Conservation (phyloP, 2,888 invertebrate genomes). For the Apamea sordens region DNA sequence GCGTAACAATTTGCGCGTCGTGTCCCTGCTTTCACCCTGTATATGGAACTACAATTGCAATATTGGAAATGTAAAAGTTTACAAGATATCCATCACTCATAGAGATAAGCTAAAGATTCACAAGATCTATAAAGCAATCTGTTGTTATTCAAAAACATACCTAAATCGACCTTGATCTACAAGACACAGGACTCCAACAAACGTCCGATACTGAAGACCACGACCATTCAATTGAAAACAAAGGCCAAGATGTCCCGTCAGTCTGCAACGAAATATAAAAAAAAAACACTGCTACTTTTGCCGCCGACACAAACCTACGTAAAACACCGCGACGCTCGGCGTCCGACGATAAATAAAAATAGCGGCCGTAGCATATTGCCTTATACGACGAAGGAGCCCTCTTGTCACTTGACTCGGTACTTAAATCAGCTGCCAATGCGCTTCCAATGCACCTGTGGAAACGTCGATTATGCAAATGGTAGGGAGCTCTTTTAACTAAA, state of each 20-base stretch:
- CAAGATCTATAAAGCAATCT: constrained; percentile 13
- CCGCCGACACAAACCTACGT: constrained; percentile 64
- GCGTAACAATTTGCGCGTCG: no score
- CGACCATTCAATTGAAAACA: constrained; percentile 57
- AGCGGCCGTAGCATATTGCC: constrained; percentile 81
- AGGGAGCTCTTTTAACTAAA: constrained; percentile 82
- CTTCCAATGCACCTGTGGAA: constrained; percentile 86
- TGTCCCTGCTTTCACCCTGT: no score
- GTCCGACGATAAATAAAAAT: constrained; percentile 84
- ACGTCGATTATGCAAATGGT: constrained; percentile 89
- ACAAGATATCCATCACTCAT: background rate
- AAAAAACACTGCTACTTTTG: constrained; percentile 60
- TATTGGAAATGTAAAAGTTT: background rate
- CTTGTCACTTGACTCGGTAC: constrained; percentile 83
- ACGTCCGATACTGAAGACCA: constrained; percentile 25
- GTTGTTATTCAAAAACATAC: constrained; percentile 16
- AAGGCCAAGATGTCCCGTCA: constrained; percentile 43
- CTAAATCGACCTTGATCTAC: constrained; percentile 23
- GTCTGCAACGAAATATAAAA: constrained; percentile 39
- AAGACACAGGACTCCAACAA: constrained; percentile 28
- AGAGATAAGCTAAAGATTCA: background rate
- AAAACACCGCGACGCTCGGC: constrained; percentile 70
- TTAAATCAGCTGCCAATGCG: constrained; percentile 87
- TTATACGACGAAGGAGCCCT: constrained; percentile 82
- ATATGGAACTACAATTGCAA: background rate